These are phyloP conservation scores for Riparia riparia DNA, from an alignment of 2,113 vertebrate genomes.

Conservation along the genomic window DNA sequence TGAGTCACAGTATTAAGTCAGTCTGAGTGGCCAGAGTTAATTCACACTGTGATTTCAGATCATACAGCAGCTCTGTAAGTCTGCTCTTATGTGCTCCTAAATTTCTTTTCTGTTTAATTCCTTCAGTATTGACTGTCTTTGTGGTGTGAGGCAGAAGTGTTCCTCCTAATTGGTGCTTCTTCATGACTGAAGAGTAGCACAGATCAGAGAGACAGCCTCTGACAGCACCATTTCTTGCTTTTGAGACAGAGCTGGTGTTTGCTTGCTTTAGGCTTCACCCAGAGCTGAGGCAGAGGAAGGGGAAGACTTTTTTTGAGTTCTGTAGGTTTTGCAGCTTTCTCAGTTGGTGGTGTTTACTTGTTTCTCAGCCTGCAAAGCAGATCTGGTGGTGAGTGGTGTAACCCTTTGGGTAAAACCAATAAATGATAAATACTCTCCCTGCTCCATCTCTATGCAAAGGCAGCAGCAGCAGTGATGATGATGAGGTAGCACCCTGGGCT, in stretches of 20 bases:
- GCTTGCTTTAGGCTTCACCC: not conserved
- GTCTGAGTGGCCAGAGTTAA: not conserved
- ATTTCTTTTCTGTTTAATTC: not conserved
- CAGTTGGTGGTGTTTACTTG: not conserved
- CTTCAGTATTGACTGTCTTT: not conserved
- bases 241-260: not conserved
- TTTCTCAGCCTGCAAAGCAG: not conserved
- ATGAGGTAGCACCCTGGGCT: not conserved
- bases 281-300: not conserved
- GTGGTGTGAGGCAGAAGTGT: not conserved
- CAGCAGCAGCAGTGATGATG: not conserved
- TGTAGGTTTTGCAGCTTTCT: not conserved
- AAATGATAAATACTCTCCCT: not conserved
- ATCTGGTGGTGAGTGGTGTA: accelerated
- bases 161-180: not conserved
- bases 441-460: not conserved
- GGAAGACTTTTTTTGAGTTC: not conserved
- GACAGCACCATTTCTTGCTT: not conserved
- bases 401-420: not conserved
- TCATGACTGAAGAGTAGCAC: accelerated
- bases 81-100: not conserved
- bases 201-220: not conserved
- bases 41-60: not conserved
- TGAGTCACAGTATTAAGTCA: not conserved
- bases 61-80: not conserved